Percentiles rank a stretch among this genome's conserved stretches.
Conservation (phyloP, 2,797 vertebrate genomes). For the Parauchenoglanis ngamensis region DNA sequence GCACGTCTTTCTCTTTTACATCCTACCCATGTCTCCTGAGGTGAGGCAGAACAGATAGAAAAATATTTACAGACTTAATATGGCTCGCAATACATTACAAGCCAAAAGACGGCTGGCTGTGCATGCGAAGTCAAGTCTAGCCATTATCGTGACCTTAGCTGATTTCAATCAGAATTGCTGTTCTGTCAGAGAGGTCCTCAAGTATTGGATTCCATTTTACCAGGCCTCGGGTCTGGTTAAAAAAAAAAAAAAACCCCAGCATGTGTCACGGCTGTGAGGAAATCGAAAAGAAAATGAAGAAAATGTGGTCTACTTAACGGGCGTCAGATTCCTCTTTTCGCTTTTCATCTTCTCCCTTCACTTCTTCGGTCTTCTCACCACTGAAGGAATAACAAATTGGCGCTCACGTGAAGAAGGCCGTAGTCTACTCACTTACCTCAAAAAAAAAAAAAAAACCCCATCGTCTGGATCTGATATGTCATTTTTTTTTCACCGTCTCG, state of each 20-base stretch:
- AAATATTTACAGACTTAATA: slow-evolving; percentile 24
- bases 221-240: neutral
- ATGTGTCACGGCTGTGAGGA: neutral
- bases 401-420: neutral
- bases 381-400: slow-evolving; percentile 20
- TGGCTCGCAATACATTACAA: neutral
- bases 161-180: slow-evolving; percentile 16
- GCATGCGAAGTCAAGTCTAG: slow-evolving; percentile 4
- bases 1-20: slow-evolving; percentile 27
- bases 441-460: neutral
- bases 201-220: slow-evolving; percentile 12
- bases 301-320: slow-evolving; percentile 13
- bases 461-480: slow-evolving; percentile 33
- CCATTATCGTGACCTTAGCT: slow-evolving; percentile 13
- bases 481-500: slow-evolving; percentile 35
- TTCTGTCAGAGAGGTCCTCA: slow-evolving; percentile 1
- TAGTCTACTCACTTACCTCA: slow-evolving; percentile 38
- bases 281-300: slow-evolving; percentile 24
- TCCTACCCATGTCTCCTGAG: neutral
- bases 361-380: neutral
- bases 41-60: neutral
- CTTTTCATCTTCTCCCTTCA: slow-evolving; percentile 24
- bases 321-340: neutral
- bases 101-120: neutral
- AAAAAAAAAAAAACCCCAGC: neutral